Evolutionary conservation across 2,113 vertebrate species (phyloP), one percentile per base, ranked within the genome.

Genomic region (Rana temporaria): DNA sequence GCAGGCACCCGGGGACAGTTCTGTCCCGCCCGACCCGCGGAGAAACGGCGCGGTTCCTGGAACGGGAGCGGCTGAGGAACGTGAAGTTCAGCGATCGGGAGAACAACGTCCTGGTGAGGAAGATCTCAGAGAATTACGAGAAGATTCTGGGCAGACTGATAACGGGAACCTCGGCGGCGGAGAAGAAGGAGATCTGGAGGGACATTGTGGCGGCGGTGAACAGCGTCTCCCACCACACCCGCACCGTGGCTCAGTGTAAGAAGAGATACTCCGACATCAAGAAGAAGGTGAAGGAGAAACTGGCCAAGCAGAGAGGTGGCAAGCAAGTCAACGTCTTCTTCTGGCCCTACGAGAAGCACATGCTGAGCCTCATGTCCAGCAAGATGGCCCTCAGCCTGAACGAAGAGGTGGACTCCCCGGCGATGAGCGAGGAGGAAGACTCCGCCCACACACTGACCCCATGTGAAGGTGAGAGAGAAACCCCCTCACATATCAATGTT

Each of bases 101-200:
- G 18, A 62, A 62, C 18, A n/a, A 62, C 18, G 18, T 62, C 6
- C 59, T 62, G 5, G 20, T 62, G 20, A 62, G 20, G 59, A 62
- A 62, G 59, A 62, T 62, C 20, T 62, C 59, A 14, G 59, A 62
- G 20, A 62, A 62, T n/a, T 62, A 62, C 18, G 59, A 62, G 59
- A 62, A 62, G 18, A 62, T 62, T 62, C 20, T 62, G 18, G 59
- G 59, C 7, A 62, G 20, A 18, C 20, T 62, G 20, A 62, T n/a
- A 15, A 7, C 59, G 6, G 20, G 59, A 62, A 62, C 59, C 4
- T 62, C 59, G 12, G 20, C 59, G 12, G 12, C 59, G 6, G 59
- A 62, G 18, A 62, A 62, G 18, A 62, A 62, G 18, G 59, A 15
- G 4, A 62, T 62, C 20, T 62, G 59, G 59, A 7, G 59, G 20